phyloP scores from a whole-genome alignment of 1,140 invertebrate species.

The Pseudomyrmex cubaensis region DNA sequence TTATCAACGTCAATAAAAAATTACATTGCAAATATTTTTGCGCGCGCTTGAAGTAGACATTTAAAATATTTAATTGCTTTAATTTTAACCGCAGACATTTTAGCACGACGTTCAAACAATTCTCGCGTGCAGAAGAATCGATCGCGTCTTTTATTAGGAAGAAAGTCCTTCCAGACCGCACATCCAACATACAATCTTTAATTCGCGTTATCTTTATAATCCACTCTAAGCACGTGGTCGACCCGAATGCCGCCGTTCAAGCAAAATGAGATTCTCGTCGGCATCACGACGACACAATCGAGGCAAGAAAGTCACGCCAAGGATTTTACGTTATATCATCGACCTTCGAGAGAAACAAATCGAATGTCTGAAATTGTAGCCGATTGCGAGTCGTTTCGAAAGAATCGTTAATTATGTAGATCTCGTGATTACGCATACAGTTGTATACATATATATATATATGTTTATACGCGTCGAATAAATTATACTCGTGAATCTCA shows the following conservation, averaged over 20 bases:
- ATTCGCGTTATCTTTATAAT: constrained; percentile 32
- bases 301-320: constrained; percentile 45
- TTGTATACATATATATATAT: too few species aligned
- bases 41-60: background rate
- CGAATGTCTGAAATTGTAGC: constrained; percentile 33
- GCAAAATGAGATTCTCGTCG: constrained; percentile 10
- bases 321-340: background rate
- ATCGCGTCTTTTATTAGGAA: background rate
- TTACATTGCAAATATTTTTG: background rate
- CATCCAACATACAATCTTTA: too few species aligned
- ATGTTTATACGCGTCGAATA: background rate
- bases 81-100: constrained; percentile 38
- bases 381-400: too few species aligned
- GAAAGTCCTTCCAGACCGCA: too few species aligned
- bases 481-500: background rate
- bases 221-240: background rate
- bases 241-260: background rate
- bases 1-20: background rate
- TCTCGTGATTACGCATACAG: background rate
- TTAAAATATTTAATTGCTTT: background rate
- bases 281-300: background rate
- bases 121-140: background rate
- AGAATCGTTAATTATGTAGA: constrained; percentile 4
- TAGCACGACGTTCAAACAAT: background rate
- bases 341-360: constrained; percentile 55